Conservation (phyloP, 2,113 vertebrate species). For the Tringa solitaria region DNA sequence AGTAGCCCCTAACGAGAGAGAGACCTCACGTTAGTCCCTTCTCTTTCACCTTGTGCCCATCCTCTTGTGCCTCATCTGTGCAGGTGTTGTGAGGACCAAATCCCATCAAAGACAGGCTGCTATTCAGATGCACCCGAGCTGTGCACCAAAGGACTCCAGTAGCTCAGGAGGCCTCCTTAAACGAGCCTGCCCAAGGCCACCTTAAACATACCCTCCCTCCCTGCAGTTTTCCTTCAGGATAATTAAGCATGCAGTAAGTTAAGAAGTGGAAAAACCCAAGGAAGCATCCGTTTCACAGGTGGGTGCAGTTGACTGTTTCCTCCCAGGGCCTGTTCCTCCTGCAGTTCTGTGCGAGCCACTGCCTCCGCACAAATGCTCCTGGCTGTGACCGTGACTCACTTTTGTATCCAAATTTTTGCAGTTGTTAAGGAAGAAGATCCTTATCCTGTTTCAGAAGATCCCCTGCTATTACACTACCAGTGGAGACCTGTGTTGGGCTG, state of each 20-base stretch:
- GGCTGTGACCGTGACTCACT: background rate
- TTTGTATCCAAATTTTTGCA: background rate
- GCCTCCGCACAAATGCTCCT: background rate
- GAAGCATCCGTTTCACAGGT: background rate
- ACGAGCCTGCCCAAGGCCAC: background rate
- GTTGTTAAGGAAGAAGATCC: background rate
- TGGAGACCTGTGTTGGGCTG: background rate
- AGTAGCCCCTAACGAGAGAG: background rate
- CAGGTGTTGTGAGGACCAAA: background rate
- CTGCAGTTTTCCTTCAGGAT: slow-evolving; percentile 1
- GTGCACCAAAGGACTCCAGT: background rate
- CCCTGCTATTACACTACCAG: fast-evolving
- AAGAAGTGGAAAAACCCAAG: slow-evolving; percentile 21
- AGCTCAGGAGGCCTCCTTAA: background rate
- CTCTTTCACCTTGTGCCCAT: background rate
- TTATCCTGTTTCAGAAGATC: background rate
- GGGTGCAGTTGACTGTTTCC: background rate
- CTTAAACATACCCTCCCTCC: background rate
- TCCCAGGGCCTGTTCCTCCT: background rate
- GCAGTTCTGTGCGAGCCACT: background rate
- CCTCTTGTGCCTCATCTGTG: background rate
- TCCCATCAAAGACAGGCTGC: fast-evolving
- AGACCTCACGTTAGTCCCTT: background rate
- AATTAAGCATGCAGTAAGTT: background rate
- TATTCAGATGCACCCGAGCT: background rate